These are phyloP conservation scores for Poeciliopsis infans DNA, from an alignment of 2,797 vertebrate genomes.

Conservation along the genomic window DNA sequence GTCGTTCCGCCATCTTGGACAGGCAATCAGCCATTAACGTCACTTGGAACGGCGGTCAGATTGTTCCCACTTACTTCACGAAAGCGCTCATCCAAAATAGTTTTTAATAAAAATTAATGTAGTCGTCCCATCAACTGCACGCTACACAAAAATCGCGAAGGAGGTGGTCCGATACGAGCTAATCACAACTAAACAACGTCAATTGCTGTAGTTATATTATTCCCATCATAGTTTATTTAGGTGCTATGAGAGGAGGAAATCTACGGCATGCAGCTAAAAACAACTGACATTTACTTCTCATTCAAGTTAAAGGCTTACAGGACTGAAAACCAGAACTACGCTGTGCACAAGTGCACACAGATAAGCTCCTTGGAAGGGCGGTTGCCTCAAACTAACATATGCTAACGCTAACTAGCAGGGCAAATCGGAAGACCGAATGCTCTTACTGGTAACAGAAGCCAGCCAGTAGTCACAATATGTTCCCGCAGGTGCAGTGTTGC, in stretches of 20 bases:
- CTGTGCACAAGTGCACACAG: conserved; percentile 37
- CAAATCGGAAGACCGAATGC: background rate
- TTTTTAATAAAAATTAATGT: background rate
- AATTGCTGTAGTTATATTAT: background rate
- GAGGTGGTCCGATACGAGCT: background rate
- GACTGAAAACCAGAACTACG: conserved; percentile 60
- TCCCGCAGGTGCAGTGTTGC: conserved; percentile 73
- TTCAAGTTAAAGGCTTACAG: conserved; percentile 14
- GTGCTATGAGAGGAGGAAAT: background rate
- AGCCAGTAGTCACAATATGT: conserved; percentile 14
- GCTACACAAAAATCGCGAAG: background rate
- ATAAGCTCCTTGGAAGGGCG: conserved; percentile 36
- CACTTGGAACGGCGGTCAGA: conserved; percentile 68
- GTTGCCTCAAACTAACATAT: conserved; percentile 17
- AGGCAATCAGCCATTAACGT: conserved; percentile 81
- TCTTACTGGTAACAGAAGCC: background rate
- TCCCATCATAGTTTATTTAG: background rate
- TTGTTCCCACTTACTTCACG: conserved; percentile 25
- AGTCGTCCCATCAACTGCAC: background rate
- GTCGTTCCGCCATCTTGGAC: conserved; percentile 95
- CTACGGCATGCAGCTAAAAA: background rate
- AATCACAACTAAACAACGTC: conserved; percentile 21
- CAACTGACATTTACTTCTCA: background rate
- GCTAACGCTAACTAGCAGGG: background rate
- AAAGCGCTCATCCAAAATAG: background rate